Percentiles rank a stretch among this genome's conserved stretches.
Evolutionary conservation across 2,888 invertebrate species (phyloP).

Genomic region (Napeogenes inachia): DNA sequence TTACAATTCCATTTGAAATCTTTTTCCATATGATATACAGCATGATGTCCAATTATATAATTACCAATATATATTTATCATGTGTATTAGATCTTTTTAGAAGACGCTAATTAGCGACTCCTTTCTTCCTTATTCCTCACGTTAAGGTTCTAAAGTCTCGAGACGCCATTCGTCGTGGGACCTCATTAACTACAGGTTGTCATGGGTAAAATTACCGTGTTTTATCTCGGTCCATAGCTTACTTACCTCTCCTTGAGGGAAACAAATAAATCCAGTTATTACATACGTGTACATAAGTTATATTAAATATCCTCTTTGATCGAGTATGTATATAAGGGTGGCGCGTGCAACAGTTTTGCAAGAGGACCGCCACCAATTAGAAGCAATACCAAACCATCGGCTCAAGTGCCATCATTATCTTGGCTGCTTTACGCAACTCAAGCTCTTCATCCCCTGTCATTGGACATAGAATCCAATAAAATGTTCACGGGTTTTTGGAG

Average conservation of each 20-base stretch:
- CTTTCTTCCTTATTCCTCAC: slow-evolving; percentile 37
- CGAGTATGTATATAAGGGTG: slow-evolving; percentile 54
- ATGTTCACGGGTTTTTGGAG: slow-evolving; percentile 71
- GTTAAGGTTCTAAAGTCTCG: slow-evolving; percentile 28
- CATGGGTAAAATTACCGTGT: not conserved
- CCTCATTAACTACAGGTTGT: slow-evolving; percentile 47
- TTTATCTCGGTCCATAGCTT: not conserved
- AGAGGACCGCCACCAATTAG: slow-evolving; percentile 72
- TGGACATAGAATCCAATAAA: slow-evolving; percentile 60
- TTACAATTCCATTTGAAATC: too few relatives aligned
- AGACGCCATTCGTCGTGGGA: slow-evolving; percentile 48
- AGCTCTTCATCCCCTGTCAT: slow-evolving; percentile 48
- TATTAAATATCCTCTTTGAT: slow-evolving; percentile 29
- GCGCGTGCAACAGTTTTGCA: slow-evolving; percentile 74
- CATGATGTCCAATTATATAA: too few relatives aligned
- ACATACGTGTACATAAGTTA: slow-evolving; percentile 16
- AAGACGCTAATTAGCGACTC: slow-evolving; percentile 48
- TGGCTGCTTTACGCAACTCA: slow-evolving; percentile 47
- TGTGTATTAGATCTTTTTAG: not conserved
- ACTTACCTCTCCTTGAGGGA: not conserved
- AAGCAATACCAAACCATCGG: slow-evolving; percentile 70
- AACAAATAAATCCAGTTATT: not conserved
- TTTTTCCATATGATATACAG: too few relatives aligned
- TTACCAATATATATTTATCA: too few relatives aligned
- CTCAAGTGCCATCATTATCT: slow-evolving; percentile 77